Evolutionary conservation across 2,797 vertebrate species (phyloP), one percentile per base, ranked within the genome.

Genomic region (Philypnodon macrostomus): DNA sequence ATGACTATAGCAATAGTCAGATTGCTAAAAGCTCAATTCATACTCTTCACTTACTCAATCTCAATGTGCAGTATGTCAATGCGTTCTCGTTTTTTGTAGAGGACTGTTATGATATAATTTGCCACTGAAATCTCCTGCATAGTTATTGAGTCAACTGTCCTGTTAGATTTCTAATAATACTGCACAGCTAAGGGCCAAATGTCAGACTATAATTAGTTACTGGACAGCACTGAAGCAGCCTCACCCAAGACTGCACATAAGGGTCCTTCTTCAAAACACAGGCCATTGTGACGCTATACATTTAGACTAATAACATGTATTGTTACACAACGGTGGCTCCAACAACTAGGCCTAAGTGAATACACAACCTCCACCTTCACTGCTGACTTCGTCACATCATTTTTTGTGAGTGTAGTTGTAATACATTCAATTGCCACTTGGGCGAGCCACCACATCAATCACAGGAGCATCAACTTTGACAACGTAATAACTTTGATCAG

Each of bases 151-250:
- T 75, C 80, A 79, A 78, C 52, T 40, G 60, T 32, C 55, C 61
- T 59, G 19, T 75, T 42, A 52, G 58, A 79, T 67, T 30, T 86
- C 85, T 88, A 88, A 85, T 83, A 86, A 89, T 89, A 91, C 64
- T 74, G 0, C 51, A n/a, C n/a, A 72, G 72, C 70, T 54, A 70
- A 75, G 72, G 68, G 66, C 63, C 65, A 81, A 85, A 85, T 62
- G 72, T 75, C 63, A 58, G 63, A 70, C 86, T 88, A 88, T 83
- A 86, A 83, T 85, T 88, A 87, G 81, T 65, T 1, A 4, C 39
- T 1, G 16, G 42, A 59, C 29, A 70, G 57, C 11, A n/a, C 31
- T 69, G 67, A 79, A 85, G 75, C 70, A 73, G 67, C 67, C 44
- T 50, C 52, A 47, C 44, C 55, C 38, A 30, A 39, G 30, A 44